Percentiles rank a stretch among this genome's conserved stretches.
Conservation (phyloP, 2,888 invertebrate species). For the Halocaridina rubra region DNA sequence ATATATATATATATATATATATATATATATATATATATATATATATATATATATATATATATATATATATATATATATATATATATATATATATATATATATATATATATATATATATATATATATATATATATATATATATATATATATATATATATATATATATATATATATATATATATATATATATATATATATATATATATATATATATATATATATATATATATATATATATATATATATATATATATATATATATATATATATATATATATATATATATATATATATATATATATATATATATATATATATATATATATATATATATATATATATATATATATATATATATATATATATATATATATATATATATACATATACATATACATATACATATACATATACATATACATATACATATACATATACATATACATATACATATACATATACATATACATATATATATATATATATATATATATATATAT, state of each 20-base stretch:
- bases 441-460: neutral
- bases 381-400: neutral
- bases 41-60: no score
- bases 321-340: slow-evolving; percentile 1
- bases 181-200: no score
- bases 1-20: no score
- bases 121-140: no score
- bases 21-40: no score
- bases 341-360: slow-evolving; percentile 9
- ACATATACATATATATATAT: neutral
- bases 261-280: neutral
- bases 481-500: neutral
- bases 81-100: no score
- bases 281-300: neutral
- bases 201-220: neutral
- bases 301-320: neutral
- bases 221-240: neutral
- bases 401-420: neutral
- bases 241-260: neutral
- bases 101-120: no score
- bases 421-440: neutral
- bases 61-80: no score
- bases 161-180: no score
- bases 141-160: no score
- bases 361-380: neutral